Base-by-base conservation (phyloP, 1,140 invertebrate genomes). In the Saxidomus purpurata region DNA sequence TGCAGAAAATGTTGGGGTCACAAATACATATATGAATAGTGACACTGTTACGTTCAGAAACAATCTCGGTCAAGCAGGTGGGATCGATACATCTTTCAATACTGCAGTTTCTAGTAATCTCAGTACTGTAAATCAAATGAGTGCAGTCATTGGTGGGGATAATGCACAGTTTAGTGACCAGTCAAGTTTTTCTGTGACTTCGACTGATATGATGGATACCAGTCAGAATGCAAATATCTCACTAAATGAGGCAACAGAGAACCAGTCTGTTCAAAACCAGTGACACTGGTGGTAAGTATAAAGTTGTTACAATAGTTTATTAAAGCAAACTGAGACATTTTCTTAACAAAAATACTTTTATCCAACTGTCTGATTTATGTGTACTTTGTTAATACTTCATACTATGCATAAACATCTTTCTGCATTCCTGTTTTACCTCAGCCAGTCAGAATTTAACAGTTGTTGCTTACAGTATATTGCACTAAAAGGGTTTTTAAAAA, bases 151-250 rank as follows among this genome's bases (percentile, higher is more conserved):
- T 28, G 31, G 28, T 31, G 28, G 28, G 6, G n/a, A 17, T 67
- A 67, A 31, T 36, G 1, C 74, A 28, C 43, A 47, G 40, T 34
- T 19, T 31, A 0, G 8, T 52, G 3, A 25, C 17, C 28, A 31
- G 31, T 28, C 28, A 79, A 79, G 31, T 49, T n/a, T 55, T 31
- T 19, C 40, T 59, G 15, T 34, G 76, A 79, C 76, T 52, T 17
- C 9, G 71, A 76, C 15, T 76, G 71, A 63, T 63, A n/a, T 25
- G 17, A 79, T 79, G 49, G 76, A 79, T 1, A 79, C 76, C 28
- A 79, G 76, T 79, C 76, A 34, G 47, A 19, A 28, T 79, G 43
- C 67, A 71, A 36, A 28, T 25, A 1, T 17, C 49, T 34, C 76
- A 22, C 9, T 77, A 43, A 55, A 19, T 8, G 49, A 79, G 11